Base-by-base conservation (phyloP, 2,113 vertebrate species). In the Columba janthina region DNA sequence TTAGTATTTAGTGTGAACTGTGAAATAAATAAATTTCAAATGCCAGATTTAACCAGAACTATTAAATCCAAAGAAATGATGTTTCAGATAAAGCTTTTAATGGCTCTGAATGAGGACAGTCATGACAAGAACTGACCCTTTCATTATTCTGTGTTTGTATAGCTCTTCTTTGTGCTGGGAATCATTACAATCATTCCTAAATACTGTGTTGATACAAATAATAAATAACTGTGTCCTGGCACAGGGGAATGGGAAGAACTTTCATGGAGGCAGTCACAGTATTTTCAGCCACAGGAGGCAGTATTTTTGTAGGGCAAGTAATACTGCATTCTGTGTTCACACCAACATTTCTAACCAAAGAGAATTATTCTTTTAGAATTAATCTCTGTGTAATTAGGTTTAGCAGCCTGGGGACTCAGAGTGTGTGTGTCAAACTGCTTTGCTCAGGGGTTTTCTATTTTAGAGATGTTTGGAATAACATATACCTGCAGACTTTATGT, bases 141-240 rank as follows among this genome's bases (percentile, higher is more conserved):
- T 76, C 90, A 93, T 91, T 76, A 51, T 61, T 85, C 36, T 85
- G 14, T 88, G 21, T 88, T 94, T 94, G n/a, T 76, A 28, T 93
- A 87, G 69, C 54, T 81, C 65, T 64, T 88, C 42, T 71, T 90
- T 92, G 42, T 17, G 22, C 36, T 64, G 46, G 57, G 20, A 75
- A 71, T 81, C 46, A n/a, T 74, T 38, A 75, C 60, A 91, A 40
- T 28, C 80, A 20, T 78, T 94, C 64, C 81, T 94, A 95, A 87
- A 79, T 93, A 29, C 38, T 31, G 3, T 91, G 57, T 71, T 91
- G 85, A 72, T 82, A 64, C 42, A 91, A 72, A 78, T 67, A 66
- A 29, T 77, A 91, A 81, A 72, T 53, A 93, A 21, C 61, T 20
- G 10, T 86, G 48, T n/a, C 34, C 76, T 94, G 83, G 76, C 61